These are phyloP conservation scores for Pavo muticus DNA, from an alignment of 2,113 vertebrate genomes.

Conservation along the genomic window DNA sequence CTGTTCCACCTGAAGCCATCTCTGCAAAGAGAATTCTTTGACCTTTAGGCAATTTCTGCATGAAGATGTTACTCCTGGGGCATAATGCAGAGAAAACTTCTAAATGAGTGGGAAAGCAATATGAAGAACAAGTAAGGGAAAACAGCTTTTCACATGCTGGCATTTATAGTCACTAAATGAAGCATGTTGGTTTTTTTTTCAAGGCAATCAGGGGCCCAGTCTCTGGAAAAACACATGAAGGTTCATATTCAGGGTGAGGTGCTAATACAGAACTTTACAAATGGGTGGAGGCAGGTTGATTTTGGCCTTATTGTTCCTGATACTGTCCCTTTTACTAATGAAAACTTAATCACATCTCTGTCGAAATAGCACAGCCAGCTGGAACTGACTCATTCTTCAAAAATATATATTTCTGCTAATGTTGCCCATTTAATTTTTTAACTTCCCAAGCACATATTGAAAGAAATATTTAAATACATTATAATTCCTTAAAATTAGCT, in stretches of 20 bases:
- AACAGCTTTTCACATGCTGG: background rate
- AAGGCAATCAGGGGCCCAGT: background rate
- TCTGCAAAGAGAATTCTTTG: slow-evolving; percentile 23
- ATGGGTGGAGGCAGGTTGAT: slow-evolving; percentile 36
- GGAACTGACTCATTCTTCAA: slow-evolving; percentile 43
- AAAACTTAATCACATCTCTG: background rate
- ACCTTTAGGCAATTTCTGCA: background rate
- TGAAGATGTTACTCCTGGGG: background rate
- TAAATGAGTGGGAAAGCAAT: background rate
- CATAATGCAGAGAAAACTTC: background rate
- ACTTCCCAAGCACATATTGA: background rate
- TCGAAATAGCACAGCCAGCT: slow-evolving; percentile 13
- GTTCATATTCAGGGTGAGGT: background rate
- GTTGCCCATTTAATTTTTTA: background rate
- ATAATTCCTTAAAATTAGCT: background rate
- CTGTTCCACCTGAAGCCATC: slow-evolving; percentile 52
- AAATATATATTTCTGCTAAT: slow-evolving; percentile 10
- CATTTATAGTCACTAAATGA: background rate
- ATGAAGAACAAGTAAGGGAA: background rate
- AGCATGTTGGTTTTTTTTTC: background rate
- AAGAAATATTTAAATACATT: slow-evolving; percentile 17
- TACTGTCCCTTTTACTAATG: background rate
- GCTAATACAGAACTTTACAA: background rate
- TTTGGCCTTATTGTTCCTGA: slow-evolving; percentile 1
- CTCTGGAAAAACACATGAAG: background rate